Conservation (phyloP, 2,888 invertebrate species). For the Cerastis leucographa region DNA sequence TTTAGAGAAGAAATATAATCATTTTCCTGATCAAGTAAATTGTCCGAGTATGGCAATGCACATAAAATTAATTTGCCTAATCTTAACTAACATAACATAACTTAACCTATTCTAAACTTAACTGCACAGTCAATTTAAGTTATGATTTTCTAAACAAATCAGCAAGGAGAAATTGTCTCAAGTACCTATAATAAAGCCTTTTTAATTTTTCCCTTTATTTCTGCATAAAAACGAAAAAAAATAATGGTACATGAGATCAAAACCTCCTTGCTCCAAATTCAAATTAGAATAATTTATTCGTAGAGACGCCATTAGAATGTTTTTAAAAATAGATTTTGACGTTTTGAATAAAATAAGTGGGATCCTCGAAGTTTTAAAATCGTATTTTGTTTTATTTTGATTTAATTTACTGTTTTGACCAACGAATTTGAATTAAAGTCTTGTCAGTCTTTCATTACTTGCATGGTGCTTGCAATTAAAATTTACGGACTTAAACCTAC, state of each 20-base stretch:
- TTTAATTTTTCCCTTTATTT: background rate
- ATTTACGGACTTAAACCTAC: background rate
- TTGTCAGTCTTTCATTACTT: background rate
- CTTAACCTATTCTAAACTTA: too few species aligned
- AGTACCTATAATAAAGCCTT: background rate
- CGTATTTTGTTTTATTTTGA: background rate
- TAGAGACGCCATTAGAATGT: background rate
- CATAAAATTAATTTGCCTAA: too few species aligned
- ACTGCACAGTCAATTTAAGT: too few species aligned
- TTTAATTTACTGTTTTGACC: background rate
- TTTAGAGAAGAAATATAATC: too few species aligned
- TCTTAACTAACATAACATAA: too few species aligned
- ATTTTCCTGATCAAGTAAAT: too few species aligned
- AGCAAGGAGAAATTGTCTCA: too few species aligned
- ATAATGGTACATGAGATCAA: background rate
- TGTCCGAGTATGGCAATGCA: too few species aligned
- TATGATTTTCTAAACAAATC: too few species aligned
- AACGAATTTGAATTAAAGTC: background rate
- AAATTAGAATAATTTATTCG: background rate
- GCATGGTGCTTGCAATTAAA: background rate
- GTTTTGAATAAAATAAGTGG: constrained; percentile 6
- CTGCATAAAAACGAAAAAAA: background rate
- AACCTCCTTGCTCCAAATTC: constrained; percentile 11
- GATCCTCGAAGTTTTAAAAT: background rate
- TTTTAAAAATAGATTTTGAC: background rate